Evolutionary conservation across 2,888 invertebrate genomes (phyloP).

Genomic region (Trichopoda pennipes): DNA sequence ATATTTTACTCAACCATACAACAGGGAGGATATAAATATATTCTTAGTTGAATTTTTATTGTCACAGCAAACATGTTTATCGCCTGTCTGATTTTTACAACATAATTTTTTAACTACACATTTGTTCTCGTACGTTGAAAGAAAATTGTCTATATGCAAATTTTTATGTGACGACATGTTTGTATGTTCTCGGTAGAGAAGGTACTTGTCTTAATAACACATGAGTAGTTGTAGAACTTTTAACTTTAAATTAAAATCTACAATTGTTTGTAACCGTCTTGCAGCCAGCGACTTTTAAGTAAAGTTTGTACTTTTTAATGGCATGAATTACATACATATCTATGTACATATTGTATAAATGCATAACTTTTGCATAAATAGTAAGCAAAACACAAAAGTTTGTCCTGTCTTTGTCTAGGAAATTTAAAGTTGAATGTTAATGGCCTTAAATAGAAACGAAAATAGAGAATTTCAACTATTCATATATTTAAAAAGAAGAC

Average conservation of each 20-base stretch:
- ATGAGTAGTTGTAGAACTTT: conserved; percentile 24
- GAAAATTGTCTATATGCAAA: no score
- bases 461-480: no score
- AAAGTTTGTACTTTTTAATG: background rate
- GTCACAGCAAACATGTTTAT: conserved; percentile 52
- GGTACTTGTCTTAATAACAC: conserved; percentile 21
- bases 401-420: no score
- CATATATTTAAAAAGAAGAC: no score
- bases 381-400: no score
- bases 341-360: no score
- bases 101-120: conserved; percentile 48
- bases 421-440: no score
- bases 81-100: conserved; percentile 58
- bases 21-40: conserved; percentile 10
- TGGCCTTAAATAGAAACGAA: no score
- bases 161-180: background rate
- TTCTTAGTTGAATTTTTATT: conserved; percentile 26
- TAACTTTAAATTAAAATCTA: conserved; percentile 15
- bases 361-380: no score
- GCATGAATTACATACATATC: no score
- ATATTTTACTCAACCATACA: background rate
- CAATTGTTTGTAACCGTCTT: conserved; percentile 25
- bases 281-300: background rate
- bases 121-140: background rate
- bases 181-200: background rate